Evolutionary conservation across 2,888 invertebrate genomes (phyloP).

Genomic region (Synergus japonicus): DNA sequence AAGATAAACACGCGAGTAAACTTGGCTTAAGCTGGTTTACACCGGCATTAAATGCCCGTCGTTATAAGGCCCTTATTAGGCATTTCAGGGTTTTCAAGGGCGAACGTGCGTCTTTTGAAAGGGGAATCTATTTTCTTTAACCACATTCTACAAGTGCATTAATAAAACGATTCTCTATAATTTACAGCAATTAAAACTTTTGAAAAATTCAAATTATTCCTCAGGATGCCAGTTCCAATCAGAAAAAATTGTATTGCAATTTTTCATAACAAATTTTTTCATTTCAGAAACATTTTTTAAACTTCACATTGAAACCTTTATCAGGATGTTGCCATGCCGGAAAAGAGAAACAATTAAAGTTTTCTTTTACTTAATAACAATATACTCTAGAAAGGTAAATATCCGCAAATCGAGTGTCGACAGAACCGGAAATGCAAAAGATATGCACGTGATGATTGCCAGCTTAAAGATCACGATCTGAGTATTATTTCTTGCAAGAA

Average conservation of each 20-base stretch:
- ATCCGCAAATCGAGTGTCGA: not conserved
- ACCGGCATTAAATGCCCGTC: slow-evolving; percentile 35
- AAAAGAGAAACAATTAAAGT: not conserved
- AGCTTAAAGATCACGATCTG: not conserved
- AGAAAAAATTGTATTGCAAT: not conserved
- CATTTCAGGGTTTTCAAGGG: slow-evolving; percentile 10
- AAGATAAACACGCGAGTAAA: slow-evolving; percentile 1
- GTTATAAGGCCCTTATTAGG: slow-evolving; percentile 4
- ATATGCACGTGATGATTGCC: not conserved
- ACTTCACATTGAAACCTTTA: not conserved
- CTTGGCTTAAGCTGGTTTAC: slow-evolving; percentile 29
- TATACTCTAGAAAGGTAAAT: slow-evolving; percentile 40
- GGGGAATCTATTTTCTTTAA: not conserved
- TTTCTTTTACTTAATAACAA: not conserved
- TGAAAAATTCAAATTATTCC: not conserved
- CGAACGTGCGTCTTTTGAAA: not conserved
- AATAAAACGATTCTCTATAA: not conserved
- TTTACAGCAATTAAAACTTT: not conserved
- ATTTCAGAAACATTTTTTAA: not conserved
- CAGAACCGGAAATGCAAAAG: not conserved
- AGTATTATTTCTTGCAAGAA: not conserved
- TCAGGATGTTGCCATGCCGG: not conserved
- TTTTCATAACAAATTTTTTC: not conserved
- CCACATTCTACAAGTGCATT: not conserved
- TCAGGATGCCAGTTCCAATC: too few species aligned